These are phyloP conservation scores for Scytalopus superciliaris DNA, from an alignment of 2,113 vertebrate species.

Conservation along the genomic window DNA sequence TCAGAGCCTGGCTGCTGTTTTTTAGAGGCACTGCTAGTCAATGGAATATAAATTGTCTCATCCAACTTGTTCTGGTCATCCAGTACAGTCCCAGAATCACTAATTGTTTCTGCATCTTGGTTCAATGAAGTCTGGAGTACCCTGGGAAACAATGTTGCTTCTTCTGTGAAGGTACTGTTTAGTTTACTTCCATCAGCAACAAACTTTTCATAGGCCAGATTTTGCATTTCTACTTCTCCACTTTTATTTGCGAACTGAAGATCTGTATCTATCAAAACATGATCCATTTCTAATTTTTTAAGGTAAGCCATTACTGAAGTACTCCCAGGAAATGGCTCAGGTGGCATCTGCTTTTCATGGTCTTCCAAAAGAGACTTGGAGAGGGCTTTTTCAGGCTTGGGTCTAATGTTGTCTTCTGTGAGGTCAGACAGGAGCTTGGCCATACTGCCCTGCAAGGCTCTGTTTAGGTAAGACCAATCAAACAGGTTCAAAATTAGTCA, in stretches of 20 bases:
- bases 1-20: neutral
- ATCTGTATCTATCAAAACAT: conserved; percentile 1
- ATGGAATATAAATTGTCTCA: conserved; percentile 75
- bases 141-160: neutral
- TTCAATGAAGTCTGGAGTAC: neutral
- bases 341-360: conserved; percentile 75
- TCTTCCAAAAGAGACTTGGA: conserved; percentile 76
- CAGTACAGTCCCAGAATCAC: conserved; percentile 50
- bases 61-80: conserved; percentile 57
- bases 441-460: conserved; percentile 80
- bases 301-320: conserved; percentile 79
- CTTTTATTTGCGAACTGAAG: neutral
- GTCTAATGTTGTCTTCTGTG: conserved; percentile 55
- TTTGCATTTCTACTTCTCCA: neutral
- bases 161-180: neutral
- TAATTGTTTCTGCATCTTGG: conserved; percentile 29
- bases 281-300: conserved; percentile 72
- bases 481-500: neutral
- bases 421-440: conserved; percentile 76
- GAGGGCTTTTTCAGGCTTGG: conserved; percentile 68
- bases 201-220: neutral
- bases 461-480: conserved; percentile 59
- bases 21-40: conserved; percentile 68
- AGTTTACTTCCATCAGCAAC: conserved; percentile 4
- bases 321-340: conserved; percentile 51